phyloP scores from a whole-genome alignment of 2,113 vertebrate species.

The Pogonocichla stellata region DNA sequence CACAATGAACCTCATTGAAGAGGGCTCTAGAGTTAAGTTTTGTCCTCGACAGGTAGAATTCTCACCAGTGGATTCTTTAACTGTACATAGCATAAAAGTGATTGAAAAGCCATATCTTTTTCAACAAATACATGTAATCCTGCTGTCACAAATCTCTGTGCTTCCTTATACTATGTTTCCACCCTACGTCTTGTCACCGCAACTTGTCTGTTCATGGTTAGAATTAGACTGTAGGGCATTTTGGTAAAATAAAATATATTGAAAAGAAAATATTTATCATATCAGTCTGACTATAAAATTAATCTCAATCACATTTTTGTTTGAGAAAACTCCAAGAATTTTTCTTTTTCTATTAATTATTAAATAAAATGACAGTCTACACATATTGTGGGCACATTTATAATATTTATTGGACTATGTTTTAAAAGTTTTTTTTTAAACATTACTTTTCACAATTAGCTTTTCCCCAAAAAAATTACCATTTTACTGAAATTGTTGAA shows the following conservation, averaged over 20 bases:
- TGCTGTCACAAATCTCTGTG: neutral
- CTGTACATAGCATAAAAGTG: neutral
- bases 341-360: neutral
- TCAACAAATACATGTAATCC: neutral
- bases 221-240: neutral
- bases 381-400: neutral
- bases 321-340: accelerated
- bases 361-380: neutral
- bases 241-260: neutral
- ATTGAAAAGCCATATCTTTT: neutral
- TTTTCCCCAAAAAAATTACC: neutral
- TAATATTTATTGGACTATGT: neutral
- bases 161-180: neutral
- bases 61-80: neutral
- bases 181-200: neutral
- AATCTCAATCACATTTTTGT: neutral
- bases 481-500: neutral
- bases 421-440: neutral
- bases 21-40: neutral
- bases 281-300: neutral
- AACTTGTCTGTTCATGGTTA: neutral
- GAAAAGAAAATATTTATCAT: neutral
- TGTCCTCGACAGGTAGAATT: neutral
- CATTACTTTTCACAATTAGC: neutral
- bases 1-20: neutral